Percentiles rank a stretch among this genome's conserved stretches.
Evolutionary conservation across 2,888 invertebrate species (phyloP).

Genomic region (Hypolimnas misippus): DNA sequence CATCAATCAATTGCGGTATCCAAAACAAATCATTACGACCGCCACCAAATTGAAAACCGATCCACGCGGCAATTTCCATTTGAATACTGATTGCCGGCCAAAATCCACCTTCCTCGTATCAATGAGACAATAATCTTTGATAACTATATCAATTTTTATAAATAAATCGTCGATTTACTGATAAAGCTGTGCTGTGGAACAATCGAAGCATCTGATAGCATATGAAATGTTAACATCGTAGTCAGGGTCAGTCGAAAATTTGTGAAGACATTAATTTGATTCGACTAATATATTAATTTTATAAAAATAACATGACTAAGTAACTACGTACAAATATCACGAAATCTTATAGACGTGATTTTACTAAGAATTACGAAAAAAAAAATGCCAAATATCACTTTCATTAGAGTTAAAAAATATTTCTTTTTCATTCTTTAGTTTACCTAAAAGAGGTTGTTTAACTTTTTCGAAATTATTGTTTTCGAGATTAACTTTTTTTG

Average conservation of each 20-base stretch:
- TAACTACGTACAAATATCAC: too few species aligned
- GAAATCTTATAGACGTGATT: too few species aligned
- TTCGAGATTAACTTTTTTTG: too few species aligned
- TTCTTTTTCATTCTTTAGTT: too few species aligned
- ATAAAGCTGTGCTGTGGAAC: constrained; percentile 26
- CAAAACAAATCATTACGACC: constrained; percentile 25
- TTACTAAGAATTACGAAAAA: too few species aligned
- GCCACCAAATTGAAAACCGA: constrained; percentile 33
- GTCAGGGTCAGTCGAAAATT: background rate
- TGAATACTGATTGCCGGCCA: constrained; percentile 51
- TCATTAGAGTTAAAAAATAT: too few species aligned
- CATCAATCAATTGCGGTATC: constrained; percentile 27
- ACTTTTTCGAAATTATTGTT: too few species aligned
- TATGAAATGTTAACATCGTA: background rate
- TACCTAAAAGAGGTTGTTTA: too few species aligned
- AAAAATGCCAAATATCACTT: too few species aligned
- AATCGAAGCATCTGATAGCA: constrained; percentile 4
- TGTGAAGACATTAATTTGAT: background rate
- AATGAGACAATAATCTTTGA: constrained; percentile 51
- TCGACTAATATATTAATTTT: too few species aligned
- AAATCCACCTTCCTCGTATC: constrained; percentile 47
- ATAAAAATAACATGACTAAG: too few species aligned
- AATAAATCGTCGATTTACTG: constrained; percentile 30
- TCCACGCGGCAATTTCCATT: constrained; percentile 44
- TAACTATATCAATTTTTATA: constrained; percentile 52